Base-by-base conservation (phyloP, 2,888 invertebrate species). In the Subacronicta megacephala region DNA sequence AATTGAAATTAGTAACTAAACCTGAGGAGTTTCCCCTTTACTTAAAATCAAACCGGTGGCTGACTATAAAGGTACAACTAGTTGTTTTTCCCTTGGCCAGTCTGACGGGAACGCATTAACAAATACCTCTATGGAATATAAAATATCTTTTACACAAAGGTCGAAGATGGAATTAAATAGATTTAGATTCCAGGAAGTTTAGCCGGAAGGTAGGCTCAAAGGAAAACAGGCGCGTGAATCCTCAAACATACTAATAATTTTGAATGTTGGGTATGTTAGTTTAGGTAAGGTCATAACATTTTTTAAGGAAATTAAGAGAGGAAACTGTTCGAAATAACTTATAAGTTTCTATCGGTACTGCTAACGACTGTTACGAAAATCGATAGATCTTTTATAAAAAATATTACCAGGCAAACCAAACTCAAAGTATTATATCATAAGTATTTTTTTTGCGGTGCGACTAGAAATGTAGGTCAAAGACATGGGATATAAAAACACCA, bases 111-210 rank as follows among this genome's bases (percentile, higher is more conserved):
- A 10, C 31, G 9, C 49, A 31, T 42, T 36, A 17, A 52, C 40
- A 44, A 52, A 44, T 38, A 59, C 54, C 56, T 47, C 50, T 9
- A 37, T 40, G 40, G 63, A 62, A 63, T 60, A 63, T 50, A 46
- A 66, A n/a, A 56, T 49, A 15, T 55, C 4, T 35, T 47, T 18
- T n/a, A 23, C 37, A 41, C 38, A 41, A 41, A 26, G 23, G 26
- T 23, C 15, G 45, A 9, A 46, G 43, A 47, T 40, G 35, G 45
- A 40, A 44, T 47, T 45, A 43, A 47, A 37, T 43, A 45, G 18
- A 45, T 56, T 42, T 46, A 13, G 42, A 33, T 26, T 47, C 23
- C 18, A 43, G 60, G 45, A 72, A 70, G 23, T 37, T 17, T n/a
- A 40, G 3, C 59, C 52, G 51, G 51, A 59, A 43, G 43, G 13